Conservation (phyloP, 2,888 invertebrate species). For the Chrysolina americana region DNA sequence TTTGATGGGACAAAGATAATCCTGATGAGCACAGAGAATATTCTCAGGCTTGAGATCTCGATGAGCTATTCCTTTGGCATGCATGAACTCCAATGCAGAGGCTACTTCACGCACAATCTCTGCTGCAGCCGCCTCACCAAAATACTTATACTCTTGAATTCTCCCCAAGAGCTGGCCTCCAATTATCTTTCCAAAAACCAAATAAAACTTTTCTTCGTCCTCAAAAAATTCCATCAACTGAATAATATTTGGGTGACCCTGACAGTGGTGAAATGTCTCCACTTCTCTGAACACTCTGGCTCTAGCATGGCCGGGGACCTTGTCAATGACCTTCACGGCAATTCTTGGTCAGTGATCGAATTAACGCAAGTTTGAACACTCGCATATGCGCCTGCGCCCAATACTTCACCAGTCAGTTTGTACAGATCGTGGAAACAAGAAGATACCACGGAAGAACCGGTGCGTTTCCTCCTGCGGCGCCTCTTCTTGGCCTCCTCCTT, state of each 20-base stretch:
- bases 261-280: constrained; percentile 98
- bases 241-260: constrained; percentile 97
- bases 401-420: constrained; percentile 93
- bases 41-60: constrained; percentile 99
- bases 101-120: constrained; percentile 95
- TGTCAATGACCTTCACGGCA: constrained; percentile 98
- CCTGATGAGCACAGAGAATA: constrained; percentile 92
- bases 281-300: constrained; percentile 97
- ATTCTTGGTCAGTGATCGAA: constrained; percentile 92
- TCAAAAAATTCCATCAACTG: constrained; percentile 98
- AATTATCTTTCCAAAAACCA: constrained; percentile 97
- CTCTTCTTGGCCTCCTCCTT: constrained; percentile 92
- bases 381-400: constrained; percentile 97
- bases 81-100: constrained; percentile 93
- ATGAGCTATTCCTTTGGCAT: constrained; percentile 94
- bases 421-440: constrained; percentile 96
- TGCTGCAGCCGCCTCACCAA: constrained; percentile 96
- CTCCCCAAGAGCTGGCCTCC: constrained; percentile 95
- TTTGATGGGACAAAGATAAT: constrained; percentile 93
- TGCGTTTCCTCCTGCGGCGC: constrained; percentile 91
- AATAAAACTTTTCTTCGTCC: constrained; percentile 96
- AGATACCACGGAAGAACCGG: constrained; percentile 89
- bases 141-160: constrained; percentile 93
- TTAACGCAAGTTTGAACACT: constrained; percentile 95
- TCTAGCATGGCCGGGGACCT: constrained; percentile 94